Base-by-base conservation (phyloP, 2,888 invertebrate genomes). In the Cremastobaeus sp. region DNA sequence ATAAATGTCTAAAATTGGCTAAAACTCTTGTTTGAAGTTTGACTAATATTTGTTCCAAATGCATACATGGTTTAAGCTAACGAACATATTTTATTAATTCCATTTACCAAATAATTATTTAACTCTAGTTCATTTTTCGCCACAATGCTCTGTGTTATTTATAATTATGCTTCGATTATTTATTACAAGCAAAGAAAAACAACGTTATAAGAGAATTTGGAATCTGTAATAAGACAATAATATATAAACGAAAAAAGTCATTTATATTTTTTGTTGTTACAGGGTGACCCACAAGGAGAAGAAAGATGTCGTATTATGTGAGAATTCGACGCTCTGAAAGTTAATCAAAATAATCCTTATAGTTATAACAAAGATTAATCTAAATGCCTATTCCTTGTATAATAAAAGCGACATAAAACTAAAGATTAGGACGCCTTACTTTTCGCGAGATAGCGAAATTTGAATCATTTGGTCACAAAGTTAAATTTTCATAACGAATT, bases 241-340 rank as follows among this genome's bases (percentile, higher is more conserved):
- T n/a, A n/a, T n/a, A 20, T 21, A 11, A 21, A 9, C 17, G 15
- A 15, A 41, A 41, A 21, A 11, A 30, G 18, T 12, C 41, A 6
- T 43, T 30, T 20, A 5, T 9, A 41, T 45, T 30, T 76, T 77
- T 39, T 80, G 83, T 55, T 85, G 82, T 88, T 88, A 47, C 83
- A 89, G 88, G 86, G 85, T 17, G 88, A 89, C 62, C 86, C 85
- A 2, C 87, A 84, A 78, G 89, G 89, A 35, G 90, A 90, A 76
- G 91, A 91, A 72, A 90, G 90, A 76, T 91, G 91, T 86, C 84
- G 88, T 77, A 85, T 91, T 75, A 91, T 91, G 91, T 91, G 86
- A 89, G 34, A 21, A 9, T 8, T 6, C 9, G 1, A 20, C 3
- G 17, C 30, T 57, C 45, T 20, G 0, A 55, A 15, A 17, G 32